phyloP scores from a whole-genome alignment of 1,140 invertebrate genomes.

The Leptonema lineaticorne region DNA sequence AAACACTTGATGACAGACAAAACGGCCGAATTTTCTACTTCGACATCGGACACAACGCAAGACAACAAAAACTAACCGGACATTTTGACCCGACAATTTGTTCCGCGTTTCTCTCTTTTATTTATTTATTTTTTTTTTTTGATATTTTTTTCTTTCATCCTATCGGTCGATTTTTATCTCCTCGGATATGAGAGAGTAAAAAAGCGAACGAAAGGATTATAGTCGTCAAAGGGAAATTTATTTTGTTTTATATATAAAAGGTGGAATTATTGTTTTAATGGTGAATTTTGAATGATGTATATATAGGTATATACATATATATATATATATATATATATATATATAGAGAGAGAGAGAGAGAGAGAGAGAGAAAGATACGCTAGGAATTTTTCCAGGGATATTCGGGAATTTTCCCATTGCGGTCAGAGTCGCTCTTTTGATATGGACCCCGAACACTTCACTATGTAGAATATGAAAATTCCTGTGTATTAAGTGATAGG shows the following conservation, averaged over 20 bases:
- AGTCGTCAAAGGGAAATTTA: conserved; percentile 1
- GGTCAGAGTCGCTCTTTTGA: conserved; percentile 4
- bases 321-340: too few relatives aligned
- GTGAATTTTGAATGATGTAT: too few relatives aligned
- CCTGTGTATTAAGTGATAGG: not conserved
- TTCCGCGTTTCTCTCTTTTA: not conserved
- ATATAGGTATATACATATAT: too few relatives aligned
- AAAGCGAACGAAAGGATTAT: too few relatives aligned
- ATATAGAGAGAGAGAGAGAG: too few relatives aligned
- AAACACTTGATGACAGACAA: conserved; percentile 14
- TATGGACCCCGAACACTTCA: not conserved
- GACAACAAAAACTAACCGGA: not conserved
- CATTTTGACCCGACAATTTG: not conserved
- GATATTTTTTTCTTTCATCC: not conserved
- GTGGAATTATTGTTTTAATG: too few relatives aligned
- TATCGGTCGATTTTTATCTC: too few relatives aligned
- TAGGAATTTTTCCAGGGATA: conserved; percentile 1
- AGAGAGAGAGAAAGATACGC: too few relatives aligned
- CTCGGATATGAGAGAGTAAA: too few relatives aligned
- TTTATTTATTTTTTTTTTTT: not conserved
- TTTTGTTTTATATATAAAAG: too few relatives aligned
- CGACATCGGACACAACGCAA: too few relatives aligned
- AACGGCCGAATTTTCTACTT: conserved; percentile 11
- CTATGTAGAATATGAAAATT: conserved; percentile 4
- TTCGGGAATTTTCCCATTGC: conserved; percentile 15